Base-by-base conservation (phyloP, 2,888 invertebrate species). In the Parnassius apollo region DNA sequence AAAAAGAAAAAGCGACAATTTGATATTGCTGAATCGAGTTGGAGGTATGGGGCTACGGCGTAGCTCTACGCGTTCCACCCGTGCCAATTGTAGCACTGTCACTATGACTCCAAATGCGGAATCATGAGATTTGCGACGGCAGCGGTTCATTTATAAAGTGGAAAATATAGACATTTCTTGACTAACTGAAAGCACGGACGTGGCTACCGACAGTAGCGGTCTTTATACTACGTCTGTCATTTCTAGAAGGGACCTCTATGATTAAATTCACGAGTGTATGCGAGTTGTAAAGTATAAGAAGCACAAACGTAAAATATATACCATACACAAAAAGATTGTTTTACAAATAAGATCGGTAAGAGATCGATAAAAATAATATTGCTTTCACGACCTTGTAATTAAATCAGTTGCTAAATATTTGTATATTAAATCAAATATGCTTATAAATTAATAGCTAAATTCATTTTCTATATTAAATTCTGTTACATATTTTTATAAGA, bases 81-180 rank as follows among this genome's bases (percentile, higher is more conserved):
- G 92, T 12, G 92, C 92, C 58, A 92, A 92, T 80, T 92, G 91
- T 85, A 92, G 92, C 84, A 92, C 92, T 10, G 88, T 91, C n/a
- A 92, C 92, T 0, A 82, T 87, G 78, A 88, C 92, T 0, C 91
- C 92, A 9, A 91, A 91, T 66, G 91, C 86, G 9, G 91, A 92
- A 61, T 89, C 89, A 81, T 92, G 92, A 92, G 85, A 86, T 63
- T 76, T 85, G 78, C 85, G 83, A 57, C 86, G 85, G 64, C 86
- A 89, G 61, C 83, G 86, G 68, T 85, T 86, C 76, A 78, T 88
- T 53, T 90, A 88, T 72, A 87, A 86, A 67, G 81, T 87, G 64
- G 88, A 89, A 70, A 85, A 86, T 56, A 78, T 82, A 45, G 88
- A 91, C 71, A 81, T 89, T 81, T 91, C 91, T 83, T 91, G 91